These are phyloP conservation scores for Anguilla japonica DNA, from an alignment of 2,113 vertebrate species.

Conservation along the genomic window DNA sequence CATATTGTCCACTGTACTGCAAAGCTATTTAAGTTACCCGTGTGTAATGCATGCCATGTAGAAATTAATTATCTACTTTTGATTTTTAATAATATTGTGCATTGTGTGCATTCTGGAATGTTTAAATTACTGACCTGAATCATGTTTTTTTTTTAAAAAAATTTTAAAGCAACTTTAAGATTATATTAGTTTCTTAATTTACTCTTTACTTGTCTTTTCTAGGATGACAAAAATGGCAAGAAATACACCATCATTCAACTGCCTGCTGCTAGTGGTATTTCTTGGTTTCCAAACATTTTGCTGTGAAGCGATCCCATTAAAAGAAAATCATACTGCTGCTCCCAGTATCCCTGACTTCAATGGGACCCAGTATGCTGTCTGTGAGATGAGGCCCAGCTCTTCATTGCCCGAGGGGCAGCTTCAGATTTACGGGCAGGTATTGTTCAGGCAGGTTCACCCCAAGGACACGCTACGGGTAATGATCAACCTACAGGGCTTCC, in stretches of 20 bases:
- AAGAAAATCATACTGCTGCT: conserved; percentile 32
- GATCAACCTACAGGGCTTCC: conserved; percentile 70
- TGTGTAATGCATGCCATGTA: not conserved
- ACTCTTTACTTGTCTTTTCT: not conserved
- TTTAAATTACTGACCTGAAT: not conserved
- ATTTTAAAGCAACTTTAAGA: not conserved
- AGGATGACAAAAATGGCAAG: conserved; percentile 13
- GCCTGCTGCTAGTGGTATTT: not conserved
- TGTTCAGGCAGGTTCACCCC: conserved; percentile 67
- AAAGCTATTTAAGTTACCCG: not conserved
- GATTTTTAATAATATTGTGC: not conserved
- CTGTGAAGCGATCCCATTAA: not conserved
- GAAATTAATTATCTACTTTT: not conserved
- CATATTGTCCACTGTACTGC: not conserved
- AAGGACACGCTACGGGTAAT: conserved; percentile 60
- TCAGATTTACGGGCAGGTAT: conserved; percentile 61
- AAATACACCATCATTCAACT: not conserved
- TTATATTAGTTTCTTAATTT: not conserved
- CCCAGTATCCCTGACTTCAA: not conserved
- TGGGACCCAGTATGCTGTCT: conserved; percentile 51
- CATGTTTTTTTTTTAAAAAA: not conserved
- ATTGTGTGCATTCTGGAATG: not conserved
- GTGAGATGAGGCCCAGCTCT: conserved; percentile 63
- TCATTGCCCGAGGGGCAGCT: conserved; percentile 56
- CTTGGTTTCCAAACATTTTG: not conserved